These are phyloP conservation scores for Agrotis segetum DNA, from an alignment of 2,888 invertebrate genomes.

Conservation along the genomic window DNA sequence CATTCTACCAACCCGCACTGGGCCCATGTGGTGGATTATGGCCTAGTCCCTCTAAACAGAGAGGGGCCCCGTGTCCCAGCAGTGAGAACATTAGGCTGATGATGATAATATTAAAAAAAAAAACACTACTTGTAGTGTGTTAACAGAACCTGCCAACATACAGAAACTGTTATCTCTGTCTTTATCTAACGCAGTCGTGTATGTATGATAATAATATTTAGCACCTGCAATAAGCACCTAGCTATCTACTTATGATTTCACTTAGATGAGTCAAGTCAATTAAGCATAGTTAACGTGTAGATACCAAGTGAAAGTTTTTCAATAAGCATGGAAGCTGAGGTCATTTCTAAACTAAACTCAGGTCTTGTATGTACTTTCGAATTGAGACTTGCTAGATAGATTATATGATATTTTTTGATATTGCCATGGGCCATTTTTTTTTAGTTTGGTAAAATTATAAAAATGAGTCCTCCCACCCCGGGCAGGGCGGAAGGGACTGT, in stretches of 20 bases:
- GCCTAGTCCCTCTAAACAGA: too few relatives aligned
- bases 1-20: too few relatives aligned
- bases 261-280: conserved; percentile 28
- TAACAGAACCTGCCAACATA: too few relatives aligned
- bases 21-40: too few relatives aligned
- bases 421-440: too few relatives aligned
- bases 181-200: not conserved
- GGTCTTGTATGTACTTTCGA: conserved; percentile 5
- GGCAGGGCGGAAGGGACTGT: too few relatives aligned
- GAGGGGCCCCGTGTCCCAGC: too few relatives aligned
- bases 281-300: not conserved
- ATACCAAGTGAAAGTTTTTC: conserved; percentile 32
- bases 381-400: not conserved
- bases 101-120: too few relatives aligned
- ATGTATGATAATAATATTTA: not conserved
- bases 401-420: not conserved
- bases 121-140: too few relatives aligned
- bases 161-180: not conserved
- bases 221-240: not conserved
- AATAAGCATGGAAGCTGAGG: conserved; percentile 11
- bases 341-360: conserved; percentile 8
- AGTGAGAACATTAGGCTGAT: too few relatives aligned
- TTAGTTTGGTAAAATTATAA: too few relatives aligned
- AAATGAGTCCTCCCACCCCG: too few relatives aligned
- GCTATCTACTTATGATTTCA: conserved; percentile 9